Base-by-base conservation (phyloP, 2,113 vertebrate genomes). In the Fregata magnificens region DNA sequence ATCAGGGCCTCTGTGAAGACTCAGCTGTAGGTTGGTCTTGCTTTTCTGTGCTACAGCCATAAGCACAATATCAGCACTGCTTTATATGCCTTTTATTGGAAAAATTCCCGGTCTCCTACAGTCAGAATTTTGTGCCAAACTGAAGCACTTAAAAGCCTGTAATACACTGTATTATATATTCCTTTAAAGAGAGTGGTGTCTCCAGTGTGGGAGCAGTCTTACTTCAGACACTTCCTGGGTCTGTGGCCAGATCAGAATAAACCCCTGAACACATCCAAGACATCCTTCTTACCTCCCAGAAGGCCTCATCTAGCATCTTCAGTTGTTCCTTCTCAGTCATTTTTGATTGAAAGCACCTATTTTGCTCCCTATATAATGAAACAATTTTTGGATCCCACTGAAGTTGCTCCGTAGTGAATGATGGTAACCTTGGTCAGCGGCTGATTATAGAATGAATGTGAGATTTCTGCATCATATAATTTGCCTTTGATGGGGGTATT, bases 191-290 rank as follows among this genome's bases (percentile, higher is more conserved):
- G 21, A 71, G 34, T 40, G 40, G 44, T 82, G 79, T 89, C 70
- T 89, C 66, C 40, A 92, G 29, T 2, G 14, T 94, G 82, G 82
- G 77, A 94, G 52, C 40, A 55, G 34, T 80, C 72, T 87, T 87
- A 67, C 52, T 84, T 89, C 76, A 92, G 90, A 83, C 67, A 49
- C 34, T 76, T 85, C 49, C 74, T 40, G 74, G 90, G 90, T 98
- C 98, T 65, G 97, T 95, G 65, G 94, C 97, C 40, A 98, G 96
- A 95, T 98, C 72, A 84, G 98, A 98, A n/a, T 66, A 74, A 71
- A 44, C 77, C 59, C 72, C 89, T 49, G 95, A 99, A 98, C 81
- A 98, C 96, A 88, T 97, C 82, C 24, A 93, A 67, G 94, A 98
- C 96, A 96, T 98, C 97, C 97, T 86, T 86, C 80, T 90, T 94